phyloP scores from a whole-genome alignment of 2,888 invertebrate species.

The Phanerotoma sp. region DNA sequence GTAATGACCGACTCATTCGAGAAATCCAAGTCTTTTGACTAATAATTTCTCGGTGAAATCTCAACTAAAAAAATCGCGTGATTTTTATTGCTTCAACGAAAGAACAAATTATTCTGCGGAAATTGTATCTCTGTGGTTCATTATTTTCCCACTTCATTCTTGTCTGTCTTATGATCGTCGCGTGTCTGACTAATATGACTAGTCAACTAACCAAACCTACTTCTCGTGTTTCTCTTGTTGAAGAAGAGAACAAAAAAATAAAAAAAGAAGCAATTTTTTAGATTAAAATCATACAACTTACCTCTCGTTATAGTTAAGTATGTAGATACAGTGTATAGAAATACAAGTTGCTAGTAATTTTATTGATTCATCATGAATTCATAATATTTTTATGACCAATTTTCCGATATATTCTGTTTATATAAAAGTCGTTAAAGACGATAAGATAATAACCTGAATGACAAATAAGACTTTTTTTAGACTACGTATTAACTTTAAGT shows the following conservation, averaged over 20 bases:
- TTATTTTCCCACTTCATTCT: conserved; percentile 13
- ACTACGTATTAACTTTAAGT: neutral
- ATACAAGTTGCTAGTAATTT: neutral
- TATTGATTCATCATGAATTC: neutral
- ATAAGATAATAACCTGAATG: conserved; percentile 11
- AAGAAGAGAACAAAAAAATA: too few species aligned
- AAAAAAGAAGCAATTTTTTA: too few species aligned
- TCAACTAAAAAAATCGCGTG: conserved; percentile 41
- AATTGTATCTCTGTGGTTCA: conserved; percentile 9
- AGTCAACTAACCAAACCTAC: neutral
- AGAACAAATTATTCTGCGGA: conserved; percentile 6
- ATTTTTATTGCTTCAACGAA: conserved; percentile 28
- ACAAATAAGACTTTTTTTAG: neutral
- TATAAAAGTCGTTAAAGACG: neutral
- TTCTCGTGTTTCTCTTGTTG: neutral
- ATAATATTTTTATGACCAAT: too few species aligned
- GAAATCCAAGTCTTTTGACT: conserved; percentile 13
- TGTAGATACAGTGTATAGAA: neutral
- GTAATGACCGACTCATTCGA: conserved; percentile 20
- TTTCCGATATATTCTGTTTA: neutral
- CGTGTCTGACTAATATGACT: conserved; percentile 5
- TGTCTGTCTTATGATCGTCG: conserved; percentile 10
- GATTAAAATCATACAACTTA: too few species aligned
- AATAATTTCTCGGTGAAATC: conserved; percentile 40
- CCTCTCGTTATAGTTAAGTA: neutral